phyloP scores from a whole-genome alignment of 2,113 vertebrate species.

The Piprites chloris region DNA sequence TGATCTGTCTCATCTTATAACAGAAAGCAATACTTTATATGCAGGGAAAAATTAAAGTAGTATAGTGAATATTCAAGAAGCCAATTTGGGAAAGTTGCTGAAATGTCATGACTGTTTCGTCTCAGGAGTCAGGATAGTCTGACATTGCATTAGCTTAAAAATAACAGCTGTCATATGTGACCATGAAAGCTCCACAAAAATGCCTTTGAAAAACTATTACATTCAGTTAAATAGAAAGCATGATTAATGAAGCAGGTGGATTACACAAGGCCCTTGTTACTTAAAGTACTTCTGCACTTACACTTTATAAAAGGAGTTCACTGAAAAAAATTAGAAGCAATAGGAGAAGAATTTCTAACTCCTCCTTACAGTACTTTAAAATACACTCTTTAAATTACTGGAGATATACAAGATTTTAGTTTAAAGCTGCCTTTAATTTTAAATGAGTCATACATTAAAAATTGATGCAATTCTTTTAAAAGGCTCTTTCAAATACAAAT shows the following conservation, averaged over 20 bases:
- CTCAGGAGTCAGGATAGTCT: neutral
- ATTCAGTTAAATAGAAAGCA: neutral
- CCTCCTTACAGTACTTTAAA: neutral
- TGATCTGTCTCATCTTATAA: neutral
- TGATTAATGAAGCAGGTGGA: neutral
- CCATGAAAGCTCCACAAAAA: neutral
- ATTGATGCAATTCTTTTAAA: neutral
- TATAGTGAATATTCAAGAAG: neutral
- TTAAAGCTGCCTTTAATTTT: conserved; percentile 6
- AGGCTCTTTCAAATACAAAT: neutral
- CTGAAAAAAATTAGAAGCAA: neutral
- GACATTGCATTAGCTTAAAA: neutral
- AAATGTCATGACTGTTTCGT: neutral
- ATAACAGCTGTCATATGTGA: neutral
- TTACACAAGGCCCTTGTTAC: neutral
- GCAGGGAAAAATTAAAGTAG: neutral
- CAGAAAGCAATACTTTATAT: neutral
- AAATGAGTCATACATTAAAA: neutral
- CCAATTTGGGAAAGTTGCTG: neutral
- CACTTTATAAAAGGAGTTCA: neutral
- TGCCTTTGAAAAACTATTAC: neutral
- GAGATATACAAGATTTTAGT: neutral
- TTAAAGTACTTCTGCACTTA: neutral
- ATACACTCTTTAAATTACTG: neutral
- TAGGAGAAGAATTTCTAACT: neutral